Evolutionary conservation across 2,113 vertebrate genomes (phyloP), one percentile per base, ranked within the genome.

Genomic region (Albula goreensis): DNA sequence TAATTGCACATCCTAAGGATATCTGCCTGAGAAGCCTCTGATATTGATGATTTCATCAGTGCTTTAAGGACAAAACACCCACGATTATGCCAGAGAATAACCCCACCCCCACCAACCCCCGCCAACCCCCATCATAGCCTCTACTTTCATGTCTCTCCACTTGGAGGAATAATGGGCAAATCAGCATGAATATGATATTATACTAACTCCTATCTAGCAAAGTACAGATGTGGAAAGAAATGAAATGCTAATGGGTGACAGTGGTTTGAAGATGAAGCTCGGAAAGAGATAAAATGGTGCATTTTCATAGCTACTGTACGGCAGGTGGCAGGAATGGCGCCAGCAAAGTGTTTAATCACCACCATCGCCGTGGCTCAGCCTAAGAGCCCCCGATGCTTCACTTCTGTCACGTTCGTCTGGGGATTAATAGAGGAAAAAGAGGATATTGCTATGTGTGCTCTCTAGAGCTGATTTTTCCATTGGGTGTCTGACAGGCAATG

Each of bases 391-490:
- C 10, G 41, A 51, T 49, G 7, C 60, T 78, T 48, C 77, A 77
- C n/a, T 10, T n/a, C 19, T 19, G 66, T 31, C 51, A 53, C 13
- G 15, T 51, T 41, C 50, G 77, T 49, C 41, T 74, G 49, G 83
- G 52, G 74, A 85, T 25, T 57, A 78, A 84, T 77, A n/a, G n/a
- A 50, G 50, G 60, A 22, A 84, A 77, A 79, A 78, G 52, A 41
- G 41, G 70, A 85, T 63, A 74, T 77, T 13, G 3, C 50, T 11
- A 52, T 15, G 25, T 8, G 51, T 80, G 17, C 48, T 80, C 78
- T 48, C 31, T 41, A 51, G 9, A 31, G 77, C 8, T 80, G 78
- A 22, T 80, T 85, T 85, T 80, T 57, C 85, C 85, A 86, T 17
- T 31, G 56, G 60, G 41, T 12, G 50, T 50, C 79, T 81, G 78